Evolutionary conservation across 2,797 vertebrate species (phyloP).

Genomic region (Odontamblyopus lacepedii): DNA sequence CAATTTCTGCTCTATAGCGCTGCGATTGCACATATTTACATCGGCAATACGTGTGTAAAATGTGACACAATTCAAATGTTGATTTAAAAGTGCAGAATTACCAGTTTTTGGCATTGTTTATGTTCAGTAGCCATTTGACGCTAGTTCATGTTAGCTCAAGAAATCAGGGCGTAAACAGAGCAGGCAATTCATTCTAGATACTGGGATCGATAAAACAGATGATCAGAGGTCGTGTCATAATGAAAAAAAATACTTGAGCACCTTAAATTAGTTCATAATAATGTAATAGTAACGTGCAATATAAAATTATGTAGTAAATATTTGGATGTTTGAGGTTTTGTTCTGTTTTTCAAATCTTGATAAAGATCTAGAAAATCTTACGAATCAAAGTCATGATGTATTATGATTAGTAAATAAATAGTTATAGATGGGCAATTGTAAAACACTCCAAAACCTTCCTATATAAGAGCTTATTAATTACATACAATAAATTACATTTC

Average conservation of each 20-base stretch:
- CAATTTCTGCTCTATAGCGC: accelerated
- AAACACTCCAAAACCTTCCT: too few relatives aligned
- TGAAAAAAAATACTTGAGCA: neutral
- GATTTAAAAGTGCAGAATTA: accelerated
- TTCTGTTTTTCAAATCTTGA: too few relatives aligned
- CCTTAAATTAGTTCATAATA: neutral
- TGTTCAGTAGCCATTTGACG: conserved; percentile 45
- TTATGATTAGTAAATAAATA: too few relatives aligned
- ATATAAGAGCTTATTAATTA: too few relatives aligned
- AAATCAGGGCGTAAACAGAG: neutral
- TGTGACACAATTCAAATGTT: accelerated
- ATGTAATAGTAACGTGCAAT: neutral
- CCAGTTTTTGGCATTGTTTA: neutral
- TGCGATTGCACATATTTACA: accelerated
- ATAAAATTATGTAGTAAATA: neutral
- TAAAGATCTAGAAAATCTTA: too few relatives aligned
- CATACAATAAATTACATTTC: too few relatives aligned
- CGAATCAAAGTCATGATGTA: too few relatives aligned
- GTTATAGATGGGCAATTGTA: too few relatives aligned
- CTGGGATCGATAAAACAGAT: neutral
- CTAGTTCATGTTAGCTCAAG: conserved; percentile 38
- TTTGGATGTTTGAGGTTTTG: too few relatives aligned
- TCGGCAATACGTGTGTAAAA: accelerated
- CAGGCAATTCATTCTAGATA: neutral
- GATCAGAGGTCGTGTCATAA: neutral